Evolutionary conservation across 2,888 invertebrate species (phyloP).

Genomic region (Drosophila buzzatii): DNA sequence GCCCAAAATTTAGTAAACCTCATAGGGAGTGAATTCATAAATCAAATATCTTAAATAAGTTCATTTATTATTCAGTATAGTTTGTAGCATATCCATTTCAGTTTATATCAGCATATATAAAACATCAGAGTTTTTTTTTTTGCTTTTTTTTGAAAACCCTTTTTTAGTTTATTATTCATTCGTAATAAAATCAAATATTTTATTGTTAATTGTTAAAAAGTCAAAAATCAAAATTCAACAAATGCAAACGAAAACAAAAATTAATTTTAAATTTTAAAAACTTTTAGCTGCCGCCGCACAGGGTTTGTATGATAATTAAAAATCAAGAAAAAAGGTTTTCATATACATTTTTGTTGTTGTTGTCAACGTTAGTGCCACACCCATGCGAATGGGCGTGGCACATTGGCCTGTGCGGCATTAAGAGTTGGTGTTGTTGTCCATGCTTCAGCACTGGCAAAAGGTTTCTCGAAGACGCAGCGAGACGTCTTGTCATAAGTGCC

Average conservation of each 20-base stretch:
- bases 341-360: slow-evolving; percentile 25
- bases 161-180: slow-evolving; percentile 65
- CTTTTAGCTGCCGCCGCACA: slow-evolving; percentile 47
- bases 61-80: neutral
- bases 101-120: slow-evolving; percentile 4
- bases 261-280: slow-evolving; percentile 1
- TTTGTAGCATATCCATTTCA: neutral
- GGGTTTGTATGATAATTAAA: slow-evolving; percentile 34
- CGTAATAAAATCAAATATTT: slow-evolving; percentile 51
- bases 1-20: neutral
- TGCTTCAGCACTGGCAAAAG: slow-evolving; percentile 48
- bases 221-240: slow-evolving; percentile 36
- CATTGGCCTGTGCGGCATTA: slow-evolving; percentile 56
- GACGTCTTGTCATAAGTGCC: slow-evolving; percentile 77
- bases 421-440: slow-evolving; percentile 41
- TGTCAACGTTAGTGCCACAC: slow-evolving; percentile 9
- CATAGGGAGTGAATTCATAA: neutral
- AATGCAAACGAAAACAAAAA: slow-evolving; percentile 23
- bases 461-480: slow-evolving; percentile 34
- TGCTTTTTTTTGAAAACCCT: slow-evolving; percentile 64
- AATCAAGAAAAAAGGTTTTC: slow-evolving; percentile 56
- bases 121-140: slow-evolving; percentile 8
- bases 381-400: neutral
- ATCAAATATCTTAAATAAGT: neutral
- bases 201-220: slow-evolving; percentile 36